Evolutionary conservation across 2,888 invertebrate species (phyloP).

Genomic region (Cryptocephalus moraei): DNA sequence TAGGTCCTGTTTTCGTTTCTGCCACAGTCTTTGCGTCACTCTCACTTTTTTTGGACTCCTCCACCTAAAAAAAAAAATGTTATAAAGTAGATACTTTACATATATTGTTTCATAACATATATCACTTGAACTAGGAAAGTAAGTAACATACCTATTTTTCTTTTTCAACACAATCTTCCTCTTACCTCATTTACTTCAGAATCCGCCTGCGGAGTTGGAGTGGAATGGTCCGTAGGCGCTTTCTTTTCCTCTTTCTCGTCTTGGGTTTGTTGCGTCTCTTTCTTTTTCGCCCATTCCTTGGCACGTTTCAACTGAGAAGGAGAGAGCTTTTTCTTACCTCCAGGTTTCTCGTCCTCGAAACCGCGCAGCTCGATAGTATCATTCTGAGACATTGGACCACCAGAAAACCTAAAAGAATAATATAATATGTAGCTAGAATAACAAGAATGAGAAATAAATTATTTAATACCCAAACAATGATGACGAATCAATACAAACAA

Average conservation of each 20-base stretch:
- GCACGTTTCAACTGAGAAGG: conserved; percentile 39
- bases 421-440: too few species aligned
- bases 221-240: conserved; percentile 6
- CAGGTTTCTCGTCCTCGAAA: conserved; percentile 66
- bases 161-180: not conserved
- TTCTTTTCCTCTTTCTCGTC: conserved; percentile 17
- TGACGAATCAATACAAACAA: too few species aligned
- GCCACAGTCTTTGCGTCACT: conserved; percentile 3
- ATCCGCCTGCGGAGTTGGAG: conserved; percentile 10
- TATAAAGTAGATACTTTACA: too few species aligned
- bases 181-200: not conserved
- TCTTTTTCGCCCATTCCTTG: conserved; percentile 35
- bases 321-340: conserved; percentile 35
- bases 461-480: too few species aligned
- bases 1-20: not conserved
- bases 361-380: conserved; percentile 91
- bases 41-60: conserved; percentile 2
- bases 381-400: conserved; percentile 80
- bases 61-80: not conserved
- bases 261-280: conserved; percentile 6
- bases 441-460: too few species aligned
- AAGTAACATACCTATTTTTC: too few species aligned
- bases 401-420: conserved; percentile 52
- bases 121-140: too few species aligned
- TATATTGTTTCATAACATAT: too few species aligned